A percentile compares a stretch with the other conserved stretches of the same genome.
phyloP scores from a whole-genome alignment of 2,888 invertebrate genomes.

The Drosophila gaucha region DNA sequence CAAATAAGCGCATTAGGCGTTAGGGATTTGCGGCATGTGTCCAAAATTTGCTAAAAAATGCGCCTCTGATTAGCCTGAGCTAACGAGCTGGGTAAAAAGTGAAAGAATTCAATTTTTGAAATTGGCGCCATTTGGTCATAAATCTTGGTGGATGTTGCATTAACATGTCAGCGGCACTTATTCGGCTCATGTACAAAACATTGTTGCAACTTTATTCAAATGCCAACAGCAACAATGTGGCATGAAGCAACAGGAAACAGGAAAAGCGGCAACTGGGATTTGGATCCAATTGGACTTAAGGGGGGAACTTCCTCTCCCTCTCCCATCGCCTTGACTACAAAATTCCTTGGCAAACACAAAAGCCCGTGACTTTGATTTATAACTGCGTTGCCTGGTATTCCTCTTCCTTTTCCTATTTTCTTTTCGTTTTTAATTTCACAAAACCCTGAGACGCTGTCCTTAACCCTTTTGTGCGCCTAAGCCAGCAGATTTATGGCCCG shows the following conservation, averaged over 20 bases:
- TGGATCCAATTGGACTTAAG: slow-evolving; percentile 15
- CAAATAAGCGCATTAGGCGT: slow-evolving; percentile 75
- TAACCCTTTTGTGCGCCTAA: slow-evolving; percentile 21
- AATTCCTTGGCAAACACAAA: slow-evolving; percentile 73
- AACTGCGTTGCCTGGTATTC: slow-evolving; percentile 58
- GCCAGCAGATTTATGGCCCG: slow-evolving; percentile 59
- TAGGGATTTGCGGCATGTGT: slow-evolving; percentile 69
- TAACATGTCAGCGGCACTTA: slow-evolving; percentile 76
- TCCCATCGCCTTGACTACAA: slow-evolving; percentile 48
- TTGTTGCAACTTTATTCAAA: slow-evolving; percentile 69
- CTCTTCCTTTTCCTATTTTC: neutral
- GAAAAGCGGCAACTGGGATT: slow-evolving; percentile 29
- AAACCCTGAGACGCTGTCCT: slow-evolving; percentile 33
- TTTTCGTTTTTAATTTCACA: slow-evolving; percentile 73
- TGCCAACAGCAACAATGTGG: slow-evolving; percentile 31
- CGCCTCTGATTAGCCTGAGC: slow-evolving; percentile 65
- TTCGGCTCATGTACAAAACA: slow-evolving; percentile 52
- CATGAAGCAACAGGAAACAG: slow-evolving; percentile 69
- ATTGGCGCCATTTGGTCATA: slow-evolving; percentile 61
- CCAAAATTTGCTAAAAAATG: slow-evolving; percentile 52
- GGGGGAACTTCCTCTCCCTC: slow-evolving; percentile 13
- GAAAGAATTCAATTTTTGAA: slow-evolving; percentile 81
- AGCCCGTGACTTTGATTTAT: slow-evolving; percentile 79
- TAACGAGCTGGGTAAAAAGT: slow-evolving; percentile 46
- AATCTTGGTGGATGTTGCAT: slow-evolving; percentile 63